Percentiles rank a stretch among this genome's conserved stretches.
Conservation (phyloP, 2,888 invertebrate genomes). For the Ganaspis brasiliensis region DNA sequence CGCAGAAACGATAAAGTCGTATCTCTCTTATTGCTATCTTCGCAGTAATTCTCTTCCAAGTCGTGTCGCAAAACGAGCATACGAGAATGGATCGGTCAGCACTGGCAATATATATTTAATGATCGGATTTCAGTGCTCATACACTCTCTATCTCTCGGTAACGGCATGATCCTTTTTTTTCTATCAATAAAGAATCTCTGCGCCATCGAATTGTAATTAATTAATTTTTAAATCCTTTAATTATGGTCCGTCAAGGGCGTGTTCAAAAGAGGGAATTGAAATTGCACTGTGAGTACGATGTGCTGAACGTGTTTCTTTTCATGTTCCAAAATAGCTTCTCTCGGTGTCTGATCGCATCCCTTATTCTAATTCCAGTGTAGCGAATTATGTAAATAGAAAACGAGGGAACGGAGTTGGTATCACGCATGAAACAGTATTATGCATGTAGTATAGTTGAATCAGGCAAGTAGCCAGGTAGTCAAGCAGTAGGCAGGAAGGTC, state of each 20-base stretch:
- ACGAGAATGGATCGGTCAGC: conserved; percentile 74
- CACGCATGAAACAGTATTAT: conserved; percentile 66
- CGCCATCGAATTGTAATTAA: not conserved
- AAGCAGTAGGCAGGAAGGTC: conserved; percentile 52
- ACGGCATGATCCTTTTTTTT: conserved; percentile 60
- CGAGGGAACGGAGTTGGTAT: conserved; percentile 68
- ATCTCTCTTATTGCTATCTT: conserved; percentile 76
- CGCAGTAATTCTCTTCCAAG: conserved; percentile 73
- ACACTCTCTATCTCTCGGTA: conserved; percentile 68
- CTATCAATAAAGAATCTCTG: conserved; percentile 12
- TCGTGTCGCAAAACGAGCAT: conserved; percentile 67
- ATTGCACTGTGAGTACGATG: too few relatives aligned
- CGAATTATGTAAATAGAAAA: conserved; percentile 72
- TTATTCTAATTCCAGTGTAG: conserved; percentile 52
- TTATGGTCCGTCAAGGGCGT: not conserved
- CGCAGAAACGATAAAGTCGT: conserved; percentile 71
- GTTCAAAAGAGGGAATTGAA: too few relatives aligned
- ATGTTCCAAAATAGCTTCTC: not conserved
- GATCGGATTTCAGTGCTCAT: conserved; percentile 71
- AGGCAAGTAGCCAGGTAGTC: conserved; percentile 46
- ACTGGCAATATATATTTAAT: conserved; percentile 74
- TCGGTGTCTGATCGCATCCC: conserved; percentile 13
- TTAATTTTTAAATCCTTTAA: not conserved
- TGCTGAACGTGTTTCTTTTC: too few relatives aligned
- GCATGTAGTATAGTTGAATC: conserved; percentile 63